Base-by-base conservation (phyloP, 2,113 vertebrate species). In the Solea solea region DNA sequence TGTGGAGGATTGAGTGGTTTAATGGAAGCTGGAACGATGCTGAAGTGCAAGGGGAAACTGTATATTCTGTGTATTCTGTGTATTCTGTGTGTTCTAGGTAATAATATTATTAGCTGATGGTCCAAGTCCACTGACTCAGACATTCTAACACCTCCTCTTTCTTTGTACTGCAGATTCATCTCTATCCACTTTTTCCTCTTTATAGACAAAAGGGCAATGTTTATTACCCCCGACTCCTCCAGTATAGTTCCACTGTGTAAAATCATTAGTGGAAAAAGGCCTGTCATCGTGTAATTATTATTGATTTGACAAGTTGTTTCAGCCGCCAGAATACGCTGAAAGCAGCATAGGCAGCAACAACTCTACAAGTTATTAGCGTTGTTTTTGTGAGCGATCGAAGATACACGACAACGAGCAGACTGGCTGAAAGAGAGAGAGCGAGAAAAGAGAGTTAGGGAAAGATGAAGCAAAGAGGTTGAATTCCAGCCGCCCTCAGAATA, bases 251-350 rank as follows among this genome's bases (percentile, higher is more conserved):
- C 58, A 78, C 78, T 67, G 73, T 87, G 80, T 83, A 74, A 87
- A 85, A 83, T 86, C 85, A 84, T 86, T 86, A 90, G 79, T 50
- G 76, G 73, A 57, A 67, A 83, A 81, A 68, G 48, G 60, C 69
- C 76, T 82, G 88, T 87, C 58, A 81, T 89, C 15, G 64, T 73
- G 73, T 91, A 91, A 91, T 91, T 90, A 91, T 88, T 92, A 93
- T 92, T 86, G 89, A 93, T 91, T 80, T 81, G 86, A 85, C 72
- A 81, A 79, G 72, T 82, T 79, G 85, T 73, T 90, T 82, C 74
- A 80, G 74, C 74, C 25, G 4, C 73, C 45, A 45, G 48, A 84
- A 74, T 41, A 58, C 48, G 41, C 73, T 69, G 74, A 86, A 81
- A 78, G 80, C 80, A 66, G 58, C 52, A 39, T 46, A 11, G 0